Evolutionary conservation across 2,888 invertebrate genomes (phyloP), one percentile per base, ranked within the genome.

Genomic region (Dicranocentrus wangi): DNA sequence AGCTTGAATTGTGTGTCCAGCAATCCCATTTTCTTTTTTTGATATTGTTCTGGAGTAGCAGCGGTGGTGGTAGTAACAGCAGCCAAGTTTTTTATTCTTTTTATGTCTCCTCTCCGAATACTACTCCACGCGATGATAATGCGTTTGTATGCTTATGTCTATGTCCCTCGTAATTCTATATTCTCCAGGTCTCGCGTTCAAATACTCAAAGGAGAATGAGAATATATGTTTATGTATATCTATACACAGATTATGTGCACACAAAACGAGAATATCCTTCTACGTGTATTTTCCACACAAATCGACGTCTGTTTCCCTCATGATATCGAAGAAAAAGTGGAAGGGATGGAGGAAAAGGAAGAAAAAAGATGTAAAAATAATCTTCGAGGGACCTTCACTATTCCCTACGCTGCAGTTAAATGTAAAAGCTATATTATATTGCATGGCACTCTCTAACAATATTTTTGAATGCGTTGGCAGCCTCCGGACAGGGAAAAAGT

Each of bases 391-490:
- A 86, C 85, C 73, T 80, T 47, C 73, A 75, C 73, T 83, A 86
- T 86, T 86, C 86, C 86, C 86, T 77, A 42, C 71, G 83, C 86
- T 86, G 84, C 81, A 83, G 85, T 86, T 85, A 83, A 86, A 85
- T 84, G 84, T 79, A 79, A 79, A 79, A 79, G 79, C 79, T 66
- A 66, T 79, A 77, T 72, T 72, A 71, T 60, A 68, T 79, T 66
- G 66, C 58, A 72, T 73, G 58, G 53, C 65, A 65, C 53, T 42
- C 75, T 76, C 43, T 27, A 79, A 66, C 66, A 66, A 72, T 79
- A 72, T 79, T 79, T 78, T 79, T 79, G 79, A 81, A 81, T 81
- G 70, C 47, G 71, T 51, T 65, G 58, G 78, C 53, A 71, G 80
- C 43, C 39, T 55, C 69, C 43, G 72, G 72, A 72, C 72, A 77